Evolutionary conservation across 1,140 invertebrate genomes (phyloP).

Genomic region (Oryctes rhinoceros): DNA sequence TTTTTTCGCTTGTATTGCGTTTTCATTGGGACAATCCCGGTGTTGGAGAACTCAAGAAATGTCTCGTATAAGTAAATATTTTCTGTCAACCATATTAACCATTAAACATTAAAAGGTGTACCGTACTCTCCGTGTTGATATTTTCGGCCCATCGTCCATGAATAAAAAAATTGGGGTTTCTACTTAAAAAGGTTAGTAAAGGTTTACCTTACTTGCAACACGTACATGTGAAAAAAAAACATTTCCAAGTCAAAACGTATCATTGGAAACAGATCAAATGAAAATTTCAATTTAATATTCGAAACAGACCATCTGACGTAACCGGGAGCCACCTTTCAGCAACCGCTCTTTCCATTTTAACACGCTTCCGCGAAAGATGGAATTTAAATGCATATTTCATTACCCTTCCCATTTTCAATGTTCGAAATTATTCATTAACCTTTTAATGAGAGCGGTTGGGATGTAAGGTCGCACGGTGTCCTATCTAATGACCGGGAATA

Average conservation of each 20-base stretch:
- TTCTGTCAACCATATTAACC: no score
- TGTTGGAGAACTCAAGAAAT: no score
- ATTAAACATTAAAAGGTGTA: no score
- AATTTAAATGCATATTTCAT: constrained; percentile 16
- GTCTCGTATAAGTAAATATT: no score
- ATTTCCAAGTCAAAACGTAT: constrained; percentile 2
- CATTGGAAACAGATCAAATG: constrained; percentile 1
- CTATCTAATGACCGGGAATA: neutral
- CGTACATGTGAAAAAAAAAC: neutral
- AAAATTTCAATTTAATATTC: constrained; percentile 11
- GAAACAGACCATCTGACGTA: neutral
- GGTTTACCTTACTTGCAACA: neutral
- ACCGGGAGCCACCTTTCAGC: neutral
- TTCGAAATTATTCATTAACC: constrained; percentile 19
- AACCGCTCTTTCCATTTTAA: constrained; percentile 2
- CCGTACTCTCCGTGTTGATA: no score
- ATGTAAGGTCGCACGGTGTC: neutral
- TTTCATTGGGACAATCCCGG: no score
- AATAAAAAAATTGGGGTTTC: neutral
- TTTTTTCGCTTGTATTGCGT: no score
- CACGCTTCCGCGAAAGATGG: neutral
- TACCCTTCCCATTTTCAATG: neutral
- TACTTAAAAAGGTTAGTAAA: neutral
- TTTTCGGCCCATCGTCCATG: neutral
- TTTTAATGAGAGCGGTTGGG: neutral